Percentiles rank a stretch among this genome's conserved stretches.
phyloP scores from a whole-genome alignment of 1,140 invertebrate species.

The Bombus terrestris region DNA sequence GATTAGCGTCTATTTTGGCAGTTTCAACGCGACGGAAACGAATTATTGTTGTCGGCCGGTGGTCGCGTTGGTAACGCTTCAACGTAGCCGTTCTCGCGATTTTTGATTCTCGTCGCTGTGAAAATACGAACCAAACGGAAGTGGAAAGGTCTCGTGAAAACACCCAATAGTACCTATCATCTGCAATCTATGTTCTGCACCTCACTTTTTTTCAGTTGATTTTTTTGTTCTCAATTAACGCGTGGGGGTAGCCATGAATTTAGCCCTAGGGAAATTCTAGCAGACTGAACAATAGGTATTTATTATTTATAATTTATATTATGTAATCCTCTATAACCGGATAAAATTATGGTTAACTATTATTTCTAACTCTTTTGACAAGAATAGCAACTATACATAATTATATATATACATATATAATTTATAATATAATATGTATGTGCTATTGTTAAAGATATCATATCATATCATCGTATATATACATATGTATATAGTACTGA shows the following conservation, averaged over 20 bases:
- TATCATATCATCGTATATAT: too few species aligned
- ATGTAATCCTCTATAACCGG: too few species aligned
- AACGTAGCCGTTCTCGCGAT: constrained; percentile 10
- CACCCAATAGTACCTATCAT: background rate
- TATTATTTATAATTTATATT: too few species aligned
- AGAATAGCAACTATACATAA: too few species aligned
- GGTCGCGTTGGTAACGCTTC: constrained; percentile 75
- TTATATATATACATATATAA: too few species aligned
- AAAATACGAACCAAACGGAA: constrained; percentile 23
- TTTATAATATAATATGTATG: too few species aligned
- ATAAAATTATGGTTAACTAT: too few species aligned
- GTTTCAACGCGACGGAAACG: constrained; percentile 61
- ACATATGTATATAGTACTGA: too few species aligned
- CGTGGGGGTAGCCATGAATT: constrained; percentile 64
- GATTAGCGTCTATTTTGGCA: constrained; percentile 68
- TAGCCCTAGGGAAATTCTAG: background rate
- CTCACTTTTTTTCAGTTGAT: background rate
- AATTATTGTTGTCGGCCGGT: constrained; percentile 69
- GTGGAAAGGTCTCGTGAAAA: constrained; percentile 15
- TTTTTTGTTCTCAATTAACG: constrained; percentile 17
- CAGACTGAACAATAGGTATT: background rate
- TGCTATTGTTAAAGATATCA: too few species aligned
- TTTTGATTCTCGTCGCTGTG: constrained; percentile 1
- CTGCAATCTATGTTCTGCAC: background rate
- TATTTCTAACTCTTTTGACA: too few species aligned